Base-by-base conservation (phyloP, 1,140 invertebrate genomes). In the Hormaphis cornu region DNA sequence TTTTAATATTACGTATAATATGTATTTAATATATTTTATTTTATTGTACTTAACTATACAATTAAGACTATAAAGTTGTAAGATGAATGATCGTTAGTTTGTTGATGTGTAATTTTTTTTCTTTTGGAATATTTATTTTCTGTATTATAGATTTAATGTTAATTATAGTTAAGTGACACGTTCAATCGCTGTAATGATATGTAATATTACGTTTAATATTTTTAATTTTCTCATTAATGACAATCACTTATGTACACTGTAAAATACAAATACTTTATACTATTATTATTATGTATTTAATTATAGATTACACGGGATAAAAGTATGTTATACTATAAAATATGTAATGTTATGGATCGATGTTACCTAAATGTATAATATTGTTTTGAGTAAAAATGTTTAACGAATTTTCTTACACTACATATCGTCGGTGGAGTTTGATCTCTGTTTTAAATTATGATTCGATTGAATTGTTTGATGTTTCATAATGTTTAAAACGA, bases 331-430 rank as follows among this genome's bases (percentile, higher is more conserved):
- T 12, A 42, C n/a, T n/a, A 42, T 42, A 42, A n/a, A 48, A 20
- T 46, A 48, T 35, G 22, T 48, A 50, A 48, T 5, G 12, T 12
- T 46, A 46, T n/a, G 8, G 12, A 66, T 66, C 30, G 50, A 50
- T 66, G 61, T 66, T 66, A 66, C 61, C 61, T 66, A 61, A 28
- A 63, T 46, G 6, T 18, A 54, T 54, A n/a, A 53, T 18, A 53
- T n/a, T 22, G 33, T 24, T 48, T 66, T 30, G 22, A 18, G 28
- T 16, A 66, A 66, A 35, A 48, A 35, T 50, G 28, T 66, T 66
- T 66, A 48, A 48, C 61, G 61, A 66, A 66, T 66, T 66, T 66
- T 48, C 61, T 66, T 66, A 66, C 40, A 66, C 28, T 66, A 66
- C 61, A 66, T 66, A 66, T 66, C 61, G 61, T 66, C 44, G 9